Conservation (phyloP, 2,888 invertebrate genomes). For the Diadromus collaris region DNA sequence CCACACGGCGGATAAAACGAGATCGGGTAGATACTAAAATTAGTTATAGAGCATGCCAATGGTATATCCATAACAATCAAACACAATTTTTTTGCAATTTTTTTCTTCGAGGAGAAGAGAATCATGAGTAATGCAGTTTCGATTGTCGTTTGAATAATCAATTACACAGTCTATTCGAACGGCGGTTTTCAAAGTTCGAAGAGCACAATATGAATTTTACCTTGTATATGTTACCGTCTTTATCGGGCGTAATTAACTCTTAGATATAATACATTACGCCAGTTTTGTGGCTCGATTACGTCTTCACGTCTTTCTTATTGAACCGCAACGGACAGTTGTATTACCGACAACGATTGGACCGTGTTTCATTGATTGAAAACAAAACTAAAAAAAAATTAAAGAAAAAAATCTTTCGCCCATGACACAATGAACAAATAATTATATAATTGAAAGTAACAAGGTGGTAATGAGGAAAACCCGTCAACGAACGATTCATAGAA, state of each 20-base stretch:
- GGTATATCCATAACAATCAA: slow-evolving; percentile 6
- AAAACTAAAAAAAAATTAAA: slow-evolving; percentile 1
- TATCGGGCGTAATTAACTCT: slow-evolving; percentile 25
- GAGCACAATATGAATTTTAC: slow-evolving; percentile 9
- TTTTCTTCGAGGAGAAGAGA: slow-evolving; percentile 12
- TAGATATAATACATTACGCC: slow-evolving; percentile 31
- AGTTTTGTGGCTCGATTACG: slow-evolving; percentile 20
- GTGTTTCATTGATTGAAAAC: background rate
- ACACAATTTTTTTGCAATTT: slow-evolving; percentile 15
- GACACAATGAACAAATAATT: slow-evolving; percentile 53
- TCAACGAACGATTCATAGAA: slow-evolving; percentile 49
- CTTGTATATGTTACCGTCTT: slow-evolving; percentile 36
- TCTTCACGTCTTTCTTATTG: slow-evolving; percentile 21
- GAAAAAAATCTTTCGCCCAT: slow-evolving; percentile 33
- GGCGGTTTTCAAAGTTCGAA: background rate
- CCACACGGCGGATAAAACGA: slow-evolving; percentile 36
- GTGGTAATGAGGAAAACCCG: slow-evolving; percentile 38
- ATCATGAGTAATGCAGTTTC: slow-evolving; percentile 8
- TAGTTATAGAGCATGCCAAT: slow-evolving; percentile 47
- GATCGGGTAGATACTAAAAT: slow-evolving; percentile 48
- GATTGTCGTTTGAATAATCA: slow-evolving; percentile 4
- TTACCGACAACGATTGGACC: background rate
- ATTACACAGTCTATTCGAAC: background rate
- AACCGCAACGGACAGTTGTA: slow-evolving; percentile 13
- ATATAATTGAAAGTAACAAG: slow-evolving; percentile 45